phyloP scores from a whole-genome alignment of 2,797 vertebrate species.

The Pygocentrus nattereri region DNA sequence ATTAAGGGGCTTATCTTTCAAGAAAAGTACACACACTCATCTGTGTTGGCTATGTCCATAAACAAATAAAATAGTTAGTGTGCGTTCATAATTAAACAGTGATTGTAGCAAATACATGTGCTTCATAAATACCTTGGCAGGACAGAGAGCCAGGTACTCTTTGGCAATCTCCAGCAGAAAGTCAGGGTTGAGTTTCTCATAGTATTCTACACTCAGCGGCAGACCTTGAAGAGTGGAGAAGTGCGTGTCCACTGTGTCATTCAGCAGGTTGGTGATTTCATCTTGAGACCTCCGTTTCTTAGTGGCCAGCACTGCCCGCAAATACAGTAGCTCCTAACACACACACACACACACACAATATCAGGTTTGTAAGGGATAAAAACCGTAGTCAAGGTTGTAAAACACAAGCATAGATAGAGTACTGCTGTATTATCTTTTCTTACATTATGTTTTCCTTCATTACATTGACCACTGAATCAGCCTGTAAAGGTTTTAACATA shows the following conservation, averaged over 20 bases:
- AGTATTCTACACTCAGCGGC: constrained; percentile 93
- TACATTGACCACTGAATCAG: background rate
- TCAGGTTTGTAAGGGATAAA: background rate
- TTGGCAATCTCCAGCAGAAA: constrained; percentile 92
- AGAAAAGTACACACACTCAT: background rate
- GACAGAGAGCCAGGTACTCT: constrained; percentile 90
- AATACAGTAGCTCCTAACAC: constrained; percentile 88
- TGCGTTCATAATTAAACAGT: background rate
- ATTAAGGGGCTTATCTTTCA: background rate
- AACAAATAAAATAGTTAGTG: background rate
- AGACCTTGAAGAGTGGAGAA: constrained; percentile 89
- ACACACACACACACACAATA: constrained; percentile 20
- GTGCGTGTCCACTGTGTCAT: constrained; percentile 92
- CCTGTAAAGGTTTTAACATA: background rate
- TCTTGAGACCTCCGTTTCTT: constrained; percentile 85
- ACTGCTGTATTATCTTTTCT: background rate
- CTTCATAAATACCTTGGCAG: constrained; percentile 81
- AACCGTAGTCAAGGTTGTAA: background rate
- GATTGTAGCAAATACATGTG: background rate
- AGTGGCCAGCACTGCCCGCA: constrained; percentile 86
- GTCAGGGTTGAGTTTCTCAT: constrained; percentile 95
- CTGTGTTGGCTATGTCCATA: background rate
- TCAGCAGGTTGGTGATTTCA: constrained; percentile 87
- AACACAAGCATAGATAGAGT: background rate
- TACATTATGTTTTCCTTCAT: background rate